Evolutionary conservation across 2,888 invertebrate genomes (phyloP).

Genomic region (Parasteatoda lunata): DNA sequence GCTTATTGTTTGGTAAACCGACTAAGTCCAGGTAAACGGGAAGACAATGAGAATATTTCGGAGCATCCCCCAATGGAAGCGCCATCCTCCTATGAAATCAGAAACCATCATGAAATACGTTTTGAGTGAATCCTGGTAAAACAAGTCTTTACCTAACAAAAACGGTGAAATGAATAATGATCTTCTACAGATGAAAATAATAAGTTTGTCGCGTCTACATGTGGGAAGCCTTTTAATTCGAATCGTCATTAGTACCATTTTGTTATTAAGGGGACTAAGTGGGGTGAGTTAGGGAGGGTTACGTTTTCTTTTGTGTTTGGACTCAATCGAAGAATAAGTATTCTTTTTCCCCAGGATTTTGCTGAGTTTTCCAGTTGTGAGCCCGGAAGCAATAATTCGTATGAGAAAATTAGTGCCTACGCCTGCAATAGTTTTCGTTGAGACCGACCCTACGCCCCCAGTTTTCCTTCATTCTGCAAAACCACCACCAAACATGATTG

Average conservation of each 20-base stretch:
- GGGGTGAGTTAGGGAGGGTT: slow-evolving; percentile 25
- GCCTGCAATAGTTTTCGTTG: slow-evolving; percentile 41
- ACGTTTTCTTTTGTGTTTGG: slow-evolving; percentile 64
- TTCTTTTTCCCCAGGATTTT: slow-evolving; percentile 58
- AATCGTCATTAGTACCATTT: slow-evolving; percentile 46
- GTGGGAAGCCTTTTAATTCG: slow-evolving; percentile 40
- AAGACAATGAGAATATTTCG: slow-evolving; percentile 15
- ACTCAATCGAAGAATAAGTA: slow-evolving; percentile 58
- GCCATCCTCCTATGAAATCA: slow-evolving; percentile 32
- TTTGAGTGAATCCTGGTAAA: slow-evolving; percentile 58
- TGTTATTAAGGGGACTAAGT: not conserved
- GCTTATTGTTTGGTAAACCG: slow-evolving; percentile 53
- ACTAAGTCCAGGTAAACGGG: slow-evolving; percentile 59
- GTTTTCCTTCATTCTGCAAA: not conserved
- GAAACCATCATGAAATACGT: slow-evolving; percentile 35
- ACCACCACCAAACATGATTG: slow-evolving; percentile 29
- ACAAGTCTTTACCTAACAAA: slow-evolving; percentile 56
- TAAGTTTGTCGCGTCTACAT: slow-evolving; percentile 62
- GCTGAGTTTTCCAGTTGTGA: slow-evolving; percentile 56
- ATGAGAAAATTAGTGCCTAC: slow-evolving; percentile 60
- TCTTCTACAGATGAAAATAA: slow-evolving; percentile 59
- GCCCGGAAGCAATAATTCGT: slow-evolving; percentile 64
- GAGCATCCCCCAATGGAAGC: no score
- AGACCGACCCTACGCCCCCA: not conserved
- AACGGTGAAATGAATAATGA: slow-evolving; percentile 66